Percentiles rank a stretch among this genome's conserved stretches.
These are phyloP conservation scores for Tolmerus cingulatus DNA, from an alignment of 2,888 invertebrate species.

Conservation along the genomic window DNA sequence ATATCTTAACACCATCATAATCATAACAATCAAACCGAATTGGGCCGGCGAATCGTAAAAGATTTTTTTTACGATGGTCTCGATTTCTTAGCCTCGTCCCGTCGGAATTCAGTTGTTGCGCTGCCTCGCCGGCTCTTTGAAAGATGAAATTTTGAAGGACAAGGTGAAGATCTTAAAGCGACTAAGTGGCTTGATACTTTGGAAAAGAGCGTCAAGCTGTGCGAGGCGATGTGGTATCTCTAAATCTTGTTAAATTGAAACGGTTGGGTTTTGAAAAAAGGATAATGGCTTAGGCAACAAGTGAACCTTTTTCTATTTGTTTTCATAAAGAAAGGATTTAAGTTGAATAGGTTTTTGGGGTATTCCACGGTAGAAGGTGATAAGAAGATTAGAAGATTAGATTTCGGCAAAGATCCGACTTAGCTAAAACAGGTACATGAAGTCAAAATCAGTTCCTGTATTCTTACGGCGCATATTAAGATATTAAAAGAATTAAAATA, in stretches of 20 bases:
- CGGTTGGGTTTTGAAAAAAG: background rate
- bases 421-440: background rate
- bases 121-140: background rate
- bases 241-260: background rate
- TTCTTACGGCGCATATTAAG: background rate
- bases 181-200: background rate
- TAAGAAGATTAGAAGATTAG: background rate
- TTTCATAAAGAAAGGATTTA: background rate
- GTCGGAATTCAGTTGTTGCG: background rate
- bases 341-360: background rate
- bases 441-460: background rate
- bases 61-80: constrained; percentile 26
- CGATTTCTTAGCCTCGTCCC: background rate
- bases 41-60: constrained; percentile 10
- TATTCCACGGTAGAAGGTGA: background rate
- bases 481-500: too few species aligned
- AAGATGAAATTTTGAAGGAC: background rate
- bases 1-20: constrained; percentile 29
- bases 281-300: background rate
- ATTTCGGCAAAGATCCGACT: background rate
- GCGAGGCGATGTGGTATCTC: background rate
- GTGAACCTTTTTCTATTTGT: background rate
- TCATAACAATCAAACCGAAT: constrained; percentile 33
- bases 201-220: background rate
- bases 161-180: background rate